Conservation (phyloP, 1,140 invertebrate species). For the Cydia pomonella region DNA sequence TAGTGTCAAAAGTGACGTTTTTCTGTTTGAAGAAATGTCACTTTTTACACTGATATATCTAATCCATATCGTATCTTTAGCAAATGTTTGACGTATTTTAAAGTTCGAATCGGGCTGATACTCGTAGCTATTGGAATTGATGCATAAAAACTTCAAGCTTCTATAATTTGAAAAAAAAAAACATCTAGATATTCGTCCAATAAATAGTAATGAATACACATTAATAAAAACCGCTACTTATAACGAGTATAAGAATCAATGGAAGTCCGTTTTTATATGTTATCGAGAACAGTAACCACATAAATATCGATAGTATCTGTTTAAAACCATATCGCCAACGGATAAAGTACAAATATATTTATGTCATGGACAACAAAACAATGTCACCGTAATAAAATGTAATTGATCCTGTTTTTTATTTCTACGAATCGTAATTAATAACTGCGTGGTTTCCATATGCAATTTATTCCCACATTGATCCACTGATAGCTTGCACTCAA, state of each 20-base stretch:
- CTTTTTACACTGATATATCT: too few relatives aligned
- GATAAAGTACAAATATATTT: neutral
- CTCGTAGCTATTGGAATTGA: too few relatives aligned
- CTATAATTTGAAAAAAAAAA: too few relatives aligned
- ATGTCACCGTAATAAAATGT: slow-evolving; percentile 19
- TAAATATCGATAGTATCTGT: neutral
- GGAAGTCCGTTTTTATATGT: neutral
- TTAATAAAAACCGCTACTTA: neutral
- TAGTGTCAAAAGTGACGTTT: too few relatives aligned
- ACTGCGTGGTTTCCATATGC: slow-evolving; percentile 10
- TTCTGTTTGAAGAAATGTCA: too few relatives aligned
- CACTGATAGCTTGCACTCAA: slow-evolving; percentile 33
- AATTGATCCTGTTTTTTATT: neutral
- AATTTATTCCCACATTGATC: slow-evolving; percentile 7
- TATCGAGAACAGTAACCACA: neutral
- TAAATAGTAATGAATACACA: neutral
- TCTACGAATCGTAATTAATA: slow-evolving; percentile 3
- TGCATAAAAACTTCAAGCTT: too few relatives aligned
- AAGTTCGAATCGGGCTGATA: too few relatives aligned
- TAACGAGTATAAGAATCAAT: neutral
- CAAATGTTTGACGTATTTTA: too few relatives aligned
- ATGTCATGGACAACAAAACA: neutral
- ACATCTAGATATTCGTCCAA: too few relatives aligned
- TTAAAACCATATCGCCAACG: neutral
- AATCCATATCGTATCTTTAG: too few relatives aligned